phyloP scores from a whole-genome alignment of 2,797 vertebrate genomes.

The Crocidura indochinensis region DNA sequence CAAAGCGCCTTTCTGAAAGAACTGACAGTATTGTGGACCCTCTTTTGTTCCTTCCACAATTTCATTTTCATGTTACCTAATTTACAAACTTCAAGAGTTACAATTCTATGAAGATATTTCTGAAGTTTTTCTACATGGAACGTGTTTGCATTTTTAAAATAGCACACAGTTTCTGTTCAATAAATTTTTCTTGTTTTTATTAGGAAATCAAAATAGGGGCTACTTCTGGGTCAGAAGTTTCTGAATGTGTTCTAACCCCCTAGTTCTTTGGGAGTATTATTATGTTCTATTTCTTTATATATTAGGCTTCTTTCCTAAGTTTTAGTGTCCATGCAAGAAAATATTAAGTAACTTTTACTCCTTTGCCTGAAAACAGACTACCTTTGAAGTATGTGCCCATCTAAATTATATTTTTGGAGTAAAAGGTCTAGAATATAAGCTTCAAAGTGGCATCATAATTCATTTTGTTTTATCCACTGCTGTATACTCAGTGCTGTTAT shows the following conservation, averaged over 20 bases:
- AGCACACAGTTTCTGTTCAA: neutral
- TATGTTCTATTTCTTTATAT: neutral
- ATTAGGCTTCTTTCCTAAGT: neutral
- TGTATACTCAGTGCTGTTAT: neutral
- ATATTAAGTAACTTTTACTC: too few relatives aligned
- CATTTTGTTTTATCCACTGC: neutral
- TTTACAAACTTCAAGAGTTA: constrained; percentile 12
- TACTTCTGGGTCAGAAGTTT: too few relatives aligned
- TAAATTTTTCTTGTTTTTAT: neutral
- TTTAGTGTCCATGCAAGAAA: too few relatives aligned
- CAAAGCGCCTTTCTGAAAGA: neutral
- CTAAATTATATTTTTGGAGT: neutral
- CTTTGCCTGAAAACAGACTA: neutral
- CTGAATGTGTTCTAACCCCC: too few relatives aligned
- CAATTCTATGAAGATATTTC: neutral
- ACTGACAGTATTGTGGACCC: neutral
- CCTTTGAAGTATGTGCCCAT: neutral
- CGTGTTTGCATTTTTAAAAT: neutral
- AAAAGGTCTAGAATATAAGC: neutral
- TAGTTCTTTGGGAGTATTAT: neutral
- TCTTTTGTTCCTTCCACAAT: neutral
- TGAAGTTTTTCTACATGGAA: neutral
- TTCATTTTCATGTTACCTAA: neutral
- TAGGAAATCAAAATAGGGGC: too few relatives aligned
- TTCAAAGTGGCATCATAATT: neutral